Base-by-base conservation (phyloP, 2,797 vertebrate species). In the Premnoplex brunnescens region DNA sequence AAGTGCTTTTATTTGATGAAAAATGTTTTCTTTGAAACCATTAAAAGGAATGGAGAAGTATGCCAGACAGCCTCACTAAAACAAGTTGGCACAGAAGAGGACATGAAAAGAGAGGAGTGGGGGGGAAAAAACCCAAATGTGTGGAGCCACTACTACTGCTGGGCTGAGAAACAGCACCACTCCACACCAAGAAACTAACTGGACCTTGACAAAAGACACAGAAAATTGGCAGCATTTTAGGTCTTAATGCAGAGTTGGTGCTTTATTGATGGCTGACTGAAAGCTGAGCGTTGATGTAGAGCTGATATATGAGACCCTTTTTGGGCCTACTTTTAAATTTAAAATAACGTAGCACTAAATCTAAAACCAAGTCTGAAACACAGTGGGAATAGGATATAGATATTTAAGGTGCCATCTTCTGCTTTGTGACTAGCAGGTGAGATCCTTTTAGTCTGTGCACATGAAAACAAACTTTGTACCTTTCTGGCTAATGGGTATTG, bases 121-220 rank as follows among this genome's bases (percentile, higher is more conserved):
- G 2, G 2, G 2, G 48, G 8, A 0, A 5, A 60, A 39, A 60
- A 7, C 7, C 30, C 77, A 48, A 91, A 52, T 43, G 76, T 2
- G 4, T 89, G 74, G 83, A 94, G 24, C 48, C 44, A 39, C 94
- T 96, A 67, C 46, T 78, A 36, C 82, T 73, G 22, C 41, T 60
- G 69, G 69, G 73, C 79, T 90, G 82, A 85, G 74, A 86, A 93
- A 85, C 60, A 66, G 63, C 41, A 73, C 66, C 28, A 28, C 59
- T 82, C 78, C 41, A 69, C 88, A 91, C 28, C 5, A 3, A 76
- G 63, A 90, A 91, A 79, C 62, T 79, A 92, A 86, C 82, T 88
- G 89, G 95, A 93, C 83, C 85, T 93, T 95, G 80, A 96, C 76
- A 87, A 95, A 95, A 69, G 77, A 80, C 91, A 88, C 27, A 88